Evolutionary conservation across 2,113 vertebrate species (phyloP).

Genomic region (Anarhynchus alexandrinus): DNA sequence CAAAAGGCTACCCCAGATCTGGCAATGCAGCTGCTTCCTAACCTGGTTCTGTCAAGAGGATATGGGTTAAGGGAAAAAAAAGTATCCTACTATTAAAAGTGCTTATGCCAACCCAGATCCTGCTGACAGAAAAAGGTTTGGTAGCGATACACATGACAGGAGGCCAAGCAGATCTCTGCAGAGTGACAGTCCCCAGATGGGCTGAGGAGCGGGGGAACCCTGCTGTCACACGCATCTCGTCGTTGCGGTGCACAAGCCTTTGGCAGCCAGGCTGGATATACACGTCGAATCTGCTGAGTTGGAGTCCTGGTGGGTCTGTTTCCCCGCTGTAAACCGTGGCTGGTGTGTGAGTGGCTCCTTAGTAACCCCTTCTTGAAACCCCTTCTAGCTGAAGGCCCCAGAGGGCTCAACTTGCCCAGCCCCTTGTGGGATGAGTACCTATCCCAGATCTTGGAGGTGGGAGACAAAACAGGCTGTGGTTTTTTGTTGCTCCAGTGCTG

Average conservation of each 20-base stretch:
- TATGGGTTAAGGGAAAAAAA: not conserved
- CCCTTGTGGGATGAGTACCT: not conserved
- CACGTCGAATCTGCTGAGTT: fast-evolving
- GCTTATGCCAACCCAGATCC: constrained; percentile 29
- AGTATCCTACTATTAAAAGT: not conserved
- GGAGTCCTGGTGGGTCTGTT: not conserved
- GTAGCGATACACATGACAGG: not conserved
- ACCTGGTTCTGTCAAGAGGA: constrained; percentile 51
- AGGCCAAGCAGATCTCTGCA: constrained; percentile 17
- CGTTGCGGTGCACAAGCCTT: not conserved
- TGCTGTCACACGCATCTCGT: not conserved
- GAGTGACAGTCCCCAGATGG: constrained; percentile 42
- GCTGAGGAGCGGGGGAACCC: constrained; percentile 5
- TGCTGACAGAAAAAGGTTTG: constrained; percentile 13
- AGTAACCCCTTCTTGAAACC: not conserved
- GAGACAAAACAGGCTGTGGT: not conserved
- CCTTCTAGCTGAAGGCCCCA: not conserved
- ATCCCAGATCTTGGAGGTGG: not conserved
- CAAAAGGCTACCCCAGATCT: not conserved
- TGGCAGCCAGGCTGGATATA: not conserved
- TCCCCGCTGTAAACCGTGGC: not conserved
- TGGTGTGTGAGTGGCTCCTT: not conserved
- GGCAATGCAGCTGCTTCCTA: not conserved
- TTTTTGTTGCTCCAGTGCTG: not conserved
- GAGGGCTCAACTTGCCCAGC: not conserved